phyloP scores from a whole-genome alignment of 2,888 invertebrate species.

The Drosophila demipolita region DNA sequence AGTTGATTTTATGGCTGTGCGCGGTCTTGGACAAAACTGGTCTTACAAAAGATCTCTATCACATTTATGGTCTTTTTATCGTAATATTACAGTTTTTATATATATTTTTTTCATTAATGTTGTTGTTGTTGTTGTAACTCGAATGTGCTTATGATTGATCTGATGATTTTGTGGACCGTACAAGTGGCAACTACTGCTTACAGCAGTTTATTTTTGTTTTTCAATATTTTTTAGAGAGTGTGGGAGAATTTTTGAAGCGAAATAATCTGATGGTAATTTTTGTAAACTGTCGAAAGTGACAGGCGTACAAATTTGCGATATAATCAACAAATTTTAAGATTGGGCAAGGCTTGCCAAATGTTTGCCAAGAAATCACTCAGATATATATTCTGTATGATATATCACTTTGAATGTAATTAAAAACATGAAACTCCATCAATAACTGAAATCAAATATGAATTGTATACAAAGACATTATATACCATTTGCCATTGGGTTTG shows the following conservation, averaged over 20 bases:
- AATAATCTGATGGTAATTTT: conserved; percentile 71
- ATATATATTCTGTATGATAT: neutral
- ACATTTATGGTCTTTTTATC: conserved; percentile 73
- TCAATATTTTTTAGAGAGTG: conserved; percentile 60
- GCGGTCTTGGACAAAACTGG: conserved; percentile 62
- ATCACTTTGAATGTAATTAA: neutral
- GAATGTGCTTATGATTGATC: conserved; percentile 72
- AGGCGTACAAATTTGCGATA: conserved; percentile 59
- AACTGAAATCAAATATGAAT: neutral
- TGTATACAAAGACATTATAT: neutral
- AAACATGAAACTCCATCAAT: neutral
- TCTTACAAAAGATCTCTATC: conserved; percentile 77
- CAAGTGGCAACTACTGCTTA: conserved; percentile 65
- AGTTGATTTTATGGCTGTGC: conserved; percentile 55
- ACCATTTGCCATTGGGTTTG: conserved; percentile 13
- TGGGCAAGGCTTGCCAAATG: conserved; percentile 20
- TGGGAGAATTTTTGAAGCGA: conserved; percentile 69
- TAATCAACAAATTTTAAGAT: conserved; percentile 23
- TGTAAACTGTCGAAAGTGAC: conserved; percentile 72
- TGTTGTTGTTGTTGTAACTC: conserved; percentile 23
- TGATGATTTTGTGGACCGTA: conserved; percentile 70
- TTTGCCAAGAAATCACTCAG: neutral
- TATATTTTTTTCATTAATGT: neutral
- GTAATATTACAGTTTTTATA: conserved; percentile 54
- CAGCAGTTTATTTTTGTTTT: conserved; percentile 21